Evolutionary conservation across 2,797 vertebrate genomes (phyloP).

Genomic region (Pseudomugil tenellus): DNA sequence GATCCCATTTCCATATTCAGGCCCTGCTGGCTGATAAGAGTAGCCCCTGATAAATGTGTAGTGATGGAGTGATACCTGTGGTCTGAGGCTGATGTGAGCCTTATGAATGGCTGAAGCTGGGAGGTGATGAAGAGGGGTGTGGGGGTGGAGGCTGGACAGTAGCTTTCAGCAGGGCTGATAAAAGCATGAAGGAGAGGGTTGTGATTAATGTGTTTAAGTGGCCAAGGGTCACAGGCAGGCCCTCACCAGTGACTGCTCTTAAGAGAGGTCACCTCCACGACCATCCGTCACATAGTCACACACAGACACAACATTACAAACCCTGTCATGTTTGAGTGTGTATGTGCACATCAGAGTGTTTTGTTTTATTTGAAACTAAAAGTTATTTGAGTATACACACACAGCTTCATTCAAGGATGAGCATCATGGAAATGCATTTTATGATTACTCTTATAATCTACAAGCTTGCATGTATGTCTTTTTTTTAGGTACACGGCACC

Average conservation of each 20-base stretch:
- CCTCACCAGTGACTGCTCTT: slow-evolving; percentile 85
- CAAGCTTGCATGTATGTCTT: slow-evolving; percentile 17
- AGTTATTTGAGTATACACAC: slow-evolving; percentile 13
- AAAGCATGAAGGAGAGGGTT: slow-evolving; percentile 82
- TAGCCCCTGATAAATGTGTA: slow-evolving; percentile 93
- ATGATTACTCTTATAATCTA: slow-evolving; percentile 2
- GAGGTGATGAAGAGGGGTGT: slow-evolving; percentile 63
- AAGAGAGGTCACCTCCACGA: slow-evolving; percentile 88
- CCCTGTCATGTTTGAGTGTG: slow-evolving; percentile 23
- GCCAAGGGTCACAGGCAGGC: slow-evolving; percentile 88
- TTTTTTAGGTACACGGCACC: slow-evolving; percentile 26
- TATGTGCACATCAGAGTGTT: background rate
- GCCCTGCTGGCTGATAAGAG: slow-evolving; percentile 90
- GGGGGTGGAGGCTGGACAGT: slow-evolving; percentile 84
- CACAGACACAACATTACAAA: slow-evolving; percentile 53
- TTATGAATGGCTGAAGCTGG: slow-evolving; percentile 73
- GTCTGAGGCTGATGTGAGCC: slow-evolving; percentile 89
- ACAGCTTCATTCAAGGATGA: slow-evolving; percentile 1
- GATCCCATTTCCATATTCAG: slow-evolving; percentile 99
- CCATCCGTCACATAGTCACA: slow-evolving; percentile 84
- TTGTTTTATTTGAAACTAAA: slow-evolving; percentile 16
- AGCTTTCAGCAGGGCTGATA: slow-evolving; percentile 90
- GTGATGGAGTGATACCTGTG: slow-evolving; percentile 95
- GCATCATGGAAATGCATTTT: slow-evolving; percentile 29
- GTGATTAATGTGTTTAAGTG: slow-evolving; percentile 99